phyloP scores from a whole-genome alignment of 2,888 invertebrate genomes.

The Petrolisthes manimaculis region DNA sequence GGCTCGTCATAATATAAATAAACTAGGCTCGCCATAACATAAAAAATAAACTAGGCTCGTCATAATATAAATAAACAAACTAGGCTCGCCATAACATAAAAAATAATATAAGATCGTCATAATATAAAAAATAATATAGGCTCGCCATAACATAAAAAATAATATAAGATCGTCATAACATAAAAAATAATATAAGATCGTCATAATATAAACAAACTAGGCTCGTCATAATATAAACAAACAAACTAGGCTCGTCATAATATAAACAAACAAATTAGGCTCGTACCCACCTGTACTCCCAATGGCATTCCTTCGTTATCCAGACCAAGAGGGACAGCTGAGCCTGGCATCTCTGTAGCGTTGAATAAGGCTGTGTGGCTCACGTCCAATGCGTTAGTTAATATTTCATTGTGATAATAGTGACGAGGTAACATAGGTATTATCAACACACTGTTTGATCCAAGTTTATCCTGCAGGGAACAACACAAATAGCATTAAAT shows the following conservation, averaged over 20 bases:
- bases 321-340: constrained; percentile 84
- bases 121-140: not conserved
- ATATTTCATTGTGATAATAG: constrained; percentile 87
- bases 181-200: too few relatives aligned
- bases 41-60: too few relatives aligned
- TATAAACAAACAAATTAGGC: too few relatives aligned
- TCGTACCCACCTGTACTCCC: constrained; percentile 70
- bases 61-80: too few relatives aligned
- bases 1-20: too few relatives aligned
- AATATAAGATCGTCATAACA: not conserved
- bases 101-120: too few relatives aligned
- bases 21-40: too few relatives aligned
- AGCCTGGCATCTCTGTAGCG: constrained; percentile 87
- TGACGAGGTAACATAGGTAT: constrained; percentile 92
- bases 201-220: not conserved
- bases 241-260: too few relatives aligned
- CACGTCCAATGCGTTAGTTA: constrained; percentile 85
- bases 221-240: too few relatives aligned
- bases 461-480: not conserved
- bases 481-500: not conserved
- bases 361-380: constrained; percentile 89
- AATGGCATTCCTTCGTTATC: constrained; percentile 75
- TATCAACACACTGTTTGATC: constrained; percentile 82
- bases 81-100: too few relatives aligned
- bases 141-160: not conserved